Percentiles rank a stretch among this genome's conserved stretches.
These are phyloP conservation scores for Akabosia matsudoensis DNA, from an alignment of 1,140 invertebrate genomes.

Conservation along the genomic window DNA sequence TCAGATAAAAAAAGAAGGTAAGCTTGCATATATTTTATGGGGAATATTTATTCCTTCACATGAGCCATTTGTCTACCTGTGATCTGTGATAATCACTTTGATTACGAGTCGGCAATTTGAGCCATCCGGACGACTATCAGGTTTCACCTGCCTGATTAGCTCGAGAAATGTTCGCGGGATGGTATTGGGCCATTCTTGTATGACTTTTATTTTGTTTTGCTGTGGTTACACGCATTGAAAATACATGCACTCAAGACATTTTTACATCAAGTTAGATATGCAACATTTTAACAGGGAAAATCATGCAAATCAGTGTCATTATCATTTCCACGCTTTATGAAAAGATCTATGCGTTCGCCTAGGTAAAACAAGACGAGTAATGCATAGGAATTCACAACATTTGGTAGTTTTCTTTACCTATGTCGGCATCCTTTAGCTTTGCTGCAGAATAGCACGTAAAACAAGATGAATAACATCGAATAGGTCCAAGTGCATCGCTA, in stretches of 20 bases:
- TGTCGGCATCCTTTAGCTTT: conserved; percentile 14
- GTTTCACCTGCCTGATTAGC: conserved; percentile 23
- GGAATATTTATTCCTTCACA: background rate
- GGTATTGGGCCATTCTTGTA: no score
- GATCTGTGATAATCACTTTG: conserved; percentile 17
- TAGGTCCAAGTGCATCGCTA: background rate
- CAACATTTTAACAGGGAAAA: background rate
- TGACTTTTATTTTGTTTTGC: no score
- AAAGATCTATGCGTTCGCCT: background rate
- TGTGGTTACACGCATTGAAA: no score
- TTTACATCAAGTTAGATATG: no score
- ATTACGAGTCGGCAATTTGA: conserved; percentile 9
- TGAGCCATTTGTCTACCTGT: conserved; percentile 3
- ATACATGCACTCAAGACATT: no score
- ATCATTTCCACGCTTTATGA: conserved; percentile 16
- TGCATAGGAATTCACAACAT: background rate
- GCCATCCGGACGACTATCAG: conserved; percentile 4
- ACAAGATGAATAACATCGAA: background rate
- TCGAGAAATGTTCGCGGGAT: conserved; percentile 1
- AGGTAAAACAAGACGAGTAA: background rate
- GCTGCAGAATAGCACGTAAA: background rate
- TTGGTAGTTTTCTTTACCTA: background rate
- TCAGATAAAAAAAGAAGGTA: no score
- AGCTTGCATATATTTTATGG: no score
- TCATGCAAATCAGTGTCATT: conserved; percentile 23